These are phyloP conservation scores for Vimba vimba DNA, from an alignment of 2,113 vertebrate genomes.

Conservation along the genomic window DNA sequence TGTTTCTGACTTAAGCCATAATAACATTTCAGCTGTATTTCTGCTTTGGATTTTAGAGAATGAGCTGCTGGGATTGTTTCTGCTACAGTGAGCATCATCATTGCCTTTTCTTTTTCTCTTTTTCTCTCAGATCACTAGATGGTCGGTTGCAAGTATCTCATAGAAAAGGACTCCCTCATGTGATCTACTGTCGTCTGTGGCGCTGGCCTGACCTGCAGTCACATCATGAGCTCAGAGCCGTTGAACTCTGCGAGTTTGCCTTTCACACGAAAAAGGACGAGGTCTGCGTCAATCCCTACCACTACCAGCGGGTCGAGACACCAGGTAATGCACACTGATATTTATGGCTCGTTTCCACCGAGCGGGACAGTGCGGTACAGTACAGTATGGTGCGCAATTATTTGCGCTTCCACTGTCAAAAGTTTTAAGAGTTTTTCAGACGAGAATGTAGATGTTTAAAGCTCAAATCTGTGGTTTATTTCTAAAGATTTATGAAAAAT, in stretches of 20 bases:
- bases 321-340: constrained; percentile 82
- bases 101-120: not conserved
- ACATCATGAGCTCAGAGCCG: constrained; percentile 96
- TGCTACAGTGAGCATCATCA: not conserved
- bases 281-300: constrained; percentile 98
- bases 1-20: not conserved
- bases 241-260: constrained; percentile 97
- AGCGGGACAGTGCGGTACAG: too few species aligned
- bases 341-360: too few species aligned
- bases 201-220: constrained; percentile 98
- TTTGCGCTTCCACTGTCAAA: too few species aligned
- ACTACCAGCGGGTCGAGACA: constrained; percentile 97
- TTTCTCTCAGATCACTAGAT: constrained; percentile 86
- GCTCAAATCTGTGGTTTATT: too few species aligned
- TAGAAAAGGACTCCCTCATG: constrained; percentile 94
- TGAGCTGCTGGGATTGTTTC: not conserved
- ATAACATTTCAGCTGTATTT: constrained; percentile 3
- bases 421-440: too few species aligned
- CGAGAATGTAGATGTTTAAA: too few species aligned
- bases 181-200: constrained; percentile 99
- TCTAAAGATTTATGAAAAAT: too few species aligned
- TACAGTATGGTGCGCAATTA: too few species aligned
- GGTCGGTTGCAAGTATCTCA: constrained; percentile 97
- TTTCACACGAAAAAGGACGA: constrained; percentile 99
- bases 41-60: not conserved